These are phyloP conservation scores for Gila robusta DNA, from an alignment of 2,797 vertebrate genomes.

Conservation along the genomic window DNA sequence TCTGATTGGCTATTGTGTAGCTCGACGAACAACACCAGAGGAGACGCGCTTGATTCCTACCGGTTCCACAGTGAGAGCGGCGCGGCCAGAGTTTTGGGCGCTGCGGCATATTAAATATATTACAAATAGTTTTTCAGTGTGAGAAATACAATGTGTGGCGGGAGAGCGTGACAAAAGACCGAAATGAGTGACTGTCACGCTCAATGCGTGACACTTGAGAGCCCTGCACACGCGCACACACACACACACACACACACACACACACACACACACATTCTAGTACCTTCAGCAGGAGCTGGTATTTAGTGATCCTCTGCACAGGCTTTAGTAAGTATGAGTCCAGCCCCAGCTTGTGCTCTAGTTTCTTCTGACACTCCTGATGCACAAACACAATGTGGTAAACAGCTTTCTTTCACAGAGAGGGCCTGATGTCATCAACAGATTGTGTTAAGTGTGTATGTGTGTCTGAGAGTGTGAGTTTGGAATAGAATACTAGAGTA, in stretches of 20 bases:
- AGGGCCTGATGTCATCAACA: neutral
- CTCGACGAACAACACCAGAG: no score
- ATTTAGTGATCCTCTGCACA: constrained; percentile 98
- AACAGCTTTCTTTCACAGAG: neutral
- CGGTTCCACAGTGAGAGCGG: no score
- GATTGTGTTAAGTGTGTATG: constrained; percentile 7
- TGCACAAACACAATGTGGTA: constrained; percentile 21
- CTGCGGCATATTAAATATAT: no score
- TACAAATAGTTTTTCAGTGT: no score
- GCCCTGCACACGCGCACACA: neutral
- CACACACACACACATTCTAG: neutral
- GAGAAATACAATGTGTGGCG: no score
- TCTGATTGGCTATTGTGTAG: no score
- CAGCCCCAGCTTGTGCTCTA: constrained; percentile 97
- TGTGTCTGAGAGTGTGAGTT: constrained; percentile 7
- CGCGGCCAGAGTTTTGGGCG: no score
- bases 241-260: neutral
- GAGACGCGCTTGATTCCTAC: no score
- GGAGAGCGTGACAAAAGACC: no score
- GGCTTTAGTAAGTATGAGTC: constrained; percentile 98
- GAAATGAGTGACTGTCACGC: no score
- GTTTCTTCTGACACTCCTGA: constrained; percentile 96
- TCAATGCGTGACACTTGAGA: no score
- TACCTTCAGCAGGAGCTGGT: constrained; percentile 96
- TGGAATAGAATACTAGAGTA: neutral